Evolutionary conservation across 1,140 invertebrate genomes (phyloP).

Genomic region (Conopomorpha cramerella): DNA sequence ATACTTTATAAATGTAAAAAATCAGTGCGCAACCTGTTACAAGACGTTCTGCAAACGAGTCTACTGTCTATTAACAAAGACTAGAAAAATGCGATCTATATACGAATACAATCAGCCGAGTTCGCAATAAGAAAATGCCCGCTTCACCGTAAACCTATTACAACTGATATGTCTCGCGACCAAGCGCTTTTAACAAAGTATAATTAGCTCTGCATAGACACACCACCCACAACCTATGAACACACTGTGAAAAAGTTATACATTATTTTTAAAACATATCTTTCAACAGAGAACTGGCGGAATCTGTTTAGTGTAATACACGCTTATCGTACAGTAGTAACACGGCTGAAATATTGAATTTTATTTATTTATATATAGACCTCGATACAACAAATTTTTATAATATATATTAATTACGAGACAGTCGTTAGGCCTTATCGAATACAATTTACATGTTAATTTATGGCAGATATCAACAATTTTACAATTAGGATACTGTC

Average conservation of each 20-base stretch:
- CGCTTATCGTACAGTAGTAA: too few species aligned
- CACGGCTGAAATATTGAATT: too few species aligned
- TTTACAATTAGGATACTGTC: constrained; percentile 39
- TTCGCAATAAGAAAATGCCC: constrained; percentile 17
- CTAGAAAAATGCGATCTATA: constrained; percentile 57
- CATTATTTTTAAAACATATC: too few species aligned
- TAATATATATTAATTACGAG: too few species aligned
- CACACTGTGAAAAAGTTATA: background rate
- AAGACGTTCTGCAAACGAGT: constrained; percentile 21
- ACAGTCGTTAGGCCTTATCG: constrained; percentile 56
- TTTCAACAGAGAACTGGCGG: too few species aligned
- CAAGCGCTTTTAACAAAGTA: background rate
- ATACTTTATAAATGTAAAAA: too few species aligned
- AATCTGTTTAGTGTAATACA: too few species aligned
- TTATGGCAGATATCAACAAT: constrained; percentile 58
- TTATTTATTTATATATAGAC: constrained; percentile 23
- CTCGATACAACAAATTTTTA: constrained; percentile 34
- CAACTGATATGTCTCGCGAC: constrained; percentile 32
- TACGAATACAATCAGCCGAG: constrained; percentile 22
- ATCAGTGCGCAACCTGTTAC: constrained; percentile 17
- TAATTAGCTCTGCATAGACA: background rate
- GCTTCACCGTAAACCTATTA: constrained; percentile 14
- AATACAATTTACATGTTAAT: constrained; percentile 50
- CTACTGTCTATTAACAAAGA: constrained; percentile 31
- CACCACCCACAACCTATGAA: background rate